phyloP scores from a whole-genome alignment of 1,140 invertebrate genomes.

The Eupeodes corollae region DNA sequence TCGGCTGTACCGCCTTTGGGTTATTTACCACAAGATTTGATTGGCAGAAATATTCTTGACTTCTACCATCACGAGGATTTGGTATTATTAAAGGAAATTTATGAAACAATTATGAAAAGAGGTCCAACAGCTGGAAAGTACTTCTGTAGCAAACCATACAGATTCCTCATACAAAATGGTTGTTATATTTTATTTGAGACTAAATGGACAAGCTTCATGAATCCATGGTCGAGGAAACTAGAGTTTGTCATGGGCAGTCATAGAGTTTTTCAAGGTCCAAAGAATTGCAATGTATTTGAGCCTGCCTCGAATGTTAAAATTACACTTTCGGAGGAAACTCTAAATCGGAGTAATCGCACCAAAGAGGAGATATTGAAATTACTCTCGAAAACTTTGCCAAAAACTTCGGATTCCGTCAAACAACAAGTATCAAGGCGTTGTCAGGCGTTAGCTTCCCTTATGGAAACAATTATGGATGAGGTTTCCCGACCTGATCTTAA shows the following conservation, averaged over 20 bases:
- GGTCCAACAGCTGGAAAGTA: conserved; percentile 47
- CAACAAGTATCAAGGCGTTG: conserved; percentile 53
- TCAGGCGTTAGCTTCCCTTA: conserved; percentile 59
- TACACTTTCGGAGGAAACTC: conserved; percentile 44
- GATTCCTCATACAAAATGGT: conserved; percentile 72
- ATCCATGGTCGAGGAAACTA: conserved; percentile 83
- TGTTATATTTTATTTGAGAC: conserved; percentile 73
- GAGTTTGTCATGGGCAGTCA: conserved; percentile 88
- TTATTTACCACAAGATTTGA: conserved; percentile 78
- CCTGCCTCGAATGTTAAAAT: conserved; percentile 36
- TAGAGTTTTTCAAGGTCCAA: conserved; percentile 57
- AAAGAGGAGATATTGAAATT: conserved; percentile 57
- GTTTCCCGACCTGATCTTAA: conserved; percentile 42
- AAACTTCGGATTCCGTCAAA: conserved; percentile 45
- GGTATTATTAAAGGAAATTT: conserved; percentile 63
- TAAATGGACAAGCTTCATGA: conserved; percentile 87
- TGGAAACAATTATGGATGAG: conserved; percentile 62
- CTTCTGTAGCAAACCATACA: conserved; percentile 61
- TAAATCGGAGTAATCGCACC: conserved; percentile 48
- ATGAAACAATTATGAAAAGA: conserved; percentile 61
- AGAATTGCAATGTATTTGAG: conserved; percentile 52
- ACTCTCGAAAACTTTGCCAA: conserved; percentile 54
- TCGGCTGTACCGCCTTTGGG: conserved; percentile 73
- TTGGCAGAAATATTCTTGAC: conserved; percentile 68
- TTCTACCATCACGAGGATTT: conserved; percentile 84